Percentiles rank a stretch among this genome's conserved stretches.
Conservation (phyloP, 2,113 vertebrate species). For the Podilymbus podiceps region DNA sequence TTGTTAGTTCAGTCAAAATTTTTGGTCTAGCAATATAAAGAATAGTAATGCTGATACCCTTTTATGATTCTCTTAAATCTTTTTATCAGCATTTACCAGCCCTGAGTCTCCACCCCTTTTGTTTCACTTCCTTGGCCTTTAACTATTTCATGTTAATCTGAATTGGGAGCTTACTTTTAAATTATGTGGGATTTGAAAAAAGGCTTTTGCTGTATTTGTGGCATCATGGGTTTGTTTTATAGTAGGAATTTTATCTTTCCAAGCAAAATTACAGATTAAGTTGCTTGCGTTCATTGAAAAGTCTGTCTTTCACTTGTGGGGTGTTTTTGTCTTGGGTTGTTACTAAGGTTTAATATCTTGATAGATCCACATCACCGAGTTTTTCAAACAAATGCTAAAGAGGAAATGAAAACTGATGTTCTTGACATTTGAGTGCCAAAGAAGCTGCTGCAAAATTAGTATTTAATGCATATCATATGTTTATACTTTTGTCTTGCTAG, state of each 20-base stretch:
- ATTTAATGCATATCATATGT: background rate
- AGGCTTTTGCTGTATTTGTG: background rate
- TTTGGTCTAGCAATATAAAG: background rate
- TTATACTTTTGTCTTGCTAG: background rate
- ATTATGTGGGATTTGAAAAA: background rate
- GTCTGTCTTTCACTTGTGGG: background rate
- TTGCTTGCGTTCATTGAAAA: background rate
- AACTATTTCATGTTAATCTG: background rate
- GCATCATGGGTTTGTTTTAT: background rate
- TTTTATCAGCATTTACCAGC: background rate
- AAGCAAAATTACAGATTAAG: background rate
- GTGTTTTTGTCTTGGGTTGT: background rate
- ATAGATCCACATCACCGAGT: background rate
- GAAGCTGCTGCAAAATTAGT: background rate
- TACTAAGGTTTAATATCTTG: background rate
- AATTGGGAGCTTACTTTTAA: background rate
- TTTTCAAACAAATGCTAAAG: background rate
- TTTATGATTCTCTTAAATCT: background rate
- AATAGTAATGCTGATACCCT: background rate
- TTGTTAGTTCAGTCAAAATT: background rate
- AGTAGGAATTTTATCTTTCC: background rate
- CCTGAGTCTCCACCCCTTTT: background rate
- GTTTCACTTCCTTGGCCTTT: background rate
- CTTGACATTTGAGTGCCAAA: background rate
- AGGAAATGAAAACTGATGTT: background rate